Percentiles rank a stretch among this genome's conserved stretches.
These are phyloP conservation scores for Ophion obscuratus DNA, from an alignment of 2,888 invertebrate species.

Conservation along the genomic window DNA sequence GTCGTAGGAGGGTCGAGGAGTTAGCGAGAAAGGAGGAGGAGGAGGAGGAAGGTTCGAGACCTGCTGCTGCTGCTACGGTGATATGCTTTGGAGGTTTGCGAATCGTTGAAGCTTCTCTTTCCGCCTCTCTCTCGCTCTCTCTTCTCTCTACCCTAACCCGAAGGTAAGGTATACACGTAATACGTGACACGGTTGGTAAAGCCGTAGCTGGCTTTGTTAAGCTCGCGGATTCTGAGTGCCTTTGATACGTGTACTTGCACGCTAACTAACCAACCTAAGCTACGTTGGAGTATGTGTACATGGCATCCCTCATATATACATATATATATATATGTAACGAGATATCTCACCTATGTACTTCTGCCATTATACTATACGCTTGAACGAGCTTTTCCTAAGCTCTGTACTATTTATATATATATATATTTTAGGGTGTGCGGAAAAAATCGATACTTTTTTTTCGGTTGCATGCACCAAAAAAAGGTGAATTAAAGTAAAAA, in stretches of 20 bases:
- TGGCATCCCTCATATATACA: conserved; percentile 32
- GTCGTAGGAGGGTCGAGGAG: conserved; percentile 70
- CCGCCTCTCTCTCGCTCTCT: conserved; percentile 20
- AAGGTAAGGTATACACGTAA: conserved; percentile 83
- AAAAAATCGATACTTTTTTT: too few species aligned
- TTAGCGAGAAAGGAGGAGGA: background rate
- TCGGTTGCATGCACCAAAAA: too few species aligned
- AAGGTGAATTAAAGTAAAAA: too few species aligned
- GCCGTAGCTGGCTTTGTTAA: conserved; percentile 83
- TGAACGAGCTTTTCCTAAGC: conserved; percentile 54
- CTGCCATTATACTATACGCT: conserved; percentile 48
- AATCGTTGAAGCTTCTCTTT: conserved; percentile 42
- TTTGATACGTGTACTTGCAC: conserved; percentile 85
- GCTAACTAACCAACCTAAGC: conserved; percentile 84
- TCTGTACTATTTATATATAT: conserved; percentile 5
- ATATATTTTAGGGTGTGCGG: too few species aligned
- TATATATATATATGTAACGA: background rate
- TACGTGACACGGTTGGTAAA: conserved; percentile 84
- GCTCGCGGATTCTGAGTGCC: conserved; percentile 84
- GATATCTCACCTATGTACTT: conserved; percentile 53
- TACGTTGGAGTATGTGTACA: conserved; percentile 72
- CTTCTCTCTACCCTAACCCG: conserved; percentile 29
- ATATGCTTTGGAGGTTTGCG: conserved; percentile 55
- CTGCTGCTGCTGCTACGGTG: background rate
- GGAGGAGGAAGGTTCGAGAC: conserved; percentile 7